A percentile compares a stretch with the other conserved stretches of the same genome.
phyloP scores from a whole-genome alignment of 2,888 invertebrate genomes.

The Mythimna albipuncta region DNA sequence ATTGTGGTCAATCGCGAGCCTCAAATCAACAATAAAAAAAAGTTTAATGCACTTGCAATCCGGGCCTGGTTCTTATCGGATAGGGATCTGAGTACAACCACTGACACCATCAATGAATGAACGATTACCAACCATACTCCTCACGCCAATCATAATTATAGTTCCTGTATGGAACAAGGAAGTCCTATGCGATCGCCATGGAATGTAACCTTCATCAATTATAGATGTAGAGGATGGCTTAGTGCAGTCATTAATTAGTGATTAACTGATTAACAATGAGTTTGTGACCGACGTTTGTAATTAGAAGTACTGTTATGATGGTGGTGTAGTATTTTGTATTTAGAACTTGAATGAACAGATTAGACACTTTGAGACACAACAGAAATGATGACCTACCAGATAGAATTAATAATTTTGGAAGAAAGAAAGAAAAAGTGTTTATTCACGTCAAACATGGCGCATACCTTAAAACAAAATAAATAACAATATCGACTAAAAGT shows the following conservation, averaged over 20 bases:
- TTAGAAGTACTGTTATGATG: conserved; percentile 37
- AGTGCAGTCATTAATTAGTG: conserved; percentile 46
- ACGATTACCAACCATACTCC: conserved; percentile 20
- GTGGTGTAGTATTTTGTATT: conserved; percentile 4
- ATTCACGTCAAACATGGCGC: no score
- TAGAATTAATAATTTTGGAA: no score
- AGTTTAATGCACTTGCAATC: no score
- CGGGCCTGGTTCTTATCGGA: no score
- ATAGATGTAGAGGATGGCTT: conserved; percentile 31
- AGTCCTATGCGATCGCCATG: conserved; percentile 44
- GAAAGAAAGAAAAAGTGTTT: no score
- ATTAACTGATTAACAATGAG: conserved; percentile 51
- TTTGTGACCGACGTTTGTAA: conserved; percentile 34
- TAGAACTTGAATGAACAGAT: not conserved
- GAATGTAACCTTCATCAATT: conserved; percentile 51
- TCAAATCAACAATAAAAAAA: no score
- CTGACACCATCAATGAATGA: conserved; percentile 17
- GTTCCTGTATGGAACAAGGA: conserved; percentile 61
- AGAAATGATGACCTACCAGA: no score
- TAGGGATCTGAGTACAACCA: not conserved
- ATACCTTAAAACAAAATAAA: no score
- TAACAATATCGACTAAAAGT: no score
- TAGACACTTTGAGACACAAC: not conserved
- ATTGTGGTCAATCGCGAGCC: no score
- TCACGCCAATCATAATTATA: conserved; percentile 25